phyloP scores from a whole-genome alignment of 2,888 invertebrate genomes.

The Nezara viridula region DNA sequence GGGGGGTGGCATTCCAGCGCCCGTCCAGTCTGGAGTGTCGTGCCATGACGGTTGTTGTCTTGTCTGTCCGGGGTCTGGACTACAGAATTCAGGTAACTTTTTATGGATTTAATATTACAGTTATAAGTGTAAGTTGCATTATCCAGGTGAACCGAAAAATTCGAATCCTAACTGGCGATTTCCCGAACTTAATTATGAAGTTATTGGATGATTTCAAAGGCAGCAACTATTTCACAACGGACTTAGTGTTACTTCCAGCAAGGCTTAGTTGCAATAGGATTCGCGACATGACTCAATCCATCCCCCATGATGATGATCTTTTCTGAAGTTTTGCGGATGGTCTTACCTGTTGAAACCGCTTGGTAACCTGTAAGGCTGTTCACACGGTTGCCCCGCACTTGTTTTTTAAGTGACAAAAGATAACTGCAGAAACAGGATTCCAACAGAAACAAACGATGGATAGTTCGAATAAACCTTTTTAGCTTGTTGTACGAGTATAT shows the following conservation, averaged over 20 bases:
- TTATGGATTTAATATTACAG: not conserved
- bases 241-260: not conserved
- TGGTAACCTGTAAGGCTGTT: not conserved
- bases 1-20: constrained; percentile 43
- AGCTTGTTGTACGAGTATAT: too few relatives aligned
- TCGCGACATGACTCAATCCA: not conserved
- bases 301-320: not conserved
- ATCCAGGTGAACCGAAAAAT: not conserved
- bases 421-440: not conserved
- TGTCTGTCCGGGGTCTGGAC: constrained; percentile 19
- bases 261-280: not conserved
- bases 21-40: constrained; percentile 47
- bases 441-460: not conserved
- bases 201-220: not conserved
- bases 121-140: too few relatives aligned
- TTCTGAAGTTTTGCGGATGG: not conserved
- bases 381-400: not conserved
- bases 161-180: not conserved
- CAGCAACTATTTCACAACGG: not conserved
- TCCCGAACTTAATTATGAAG: not conserved
- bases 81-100: constrained; percentile 19
- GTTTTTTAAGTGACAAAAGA: not conserved
- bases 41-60: constrained; percentile 45
- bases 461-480: not conserved
- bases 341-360: not conserved